phyloP scores from a whole-genome alignment of 2,888 invertebrate species.

The Drosophila cognata region DNA sequence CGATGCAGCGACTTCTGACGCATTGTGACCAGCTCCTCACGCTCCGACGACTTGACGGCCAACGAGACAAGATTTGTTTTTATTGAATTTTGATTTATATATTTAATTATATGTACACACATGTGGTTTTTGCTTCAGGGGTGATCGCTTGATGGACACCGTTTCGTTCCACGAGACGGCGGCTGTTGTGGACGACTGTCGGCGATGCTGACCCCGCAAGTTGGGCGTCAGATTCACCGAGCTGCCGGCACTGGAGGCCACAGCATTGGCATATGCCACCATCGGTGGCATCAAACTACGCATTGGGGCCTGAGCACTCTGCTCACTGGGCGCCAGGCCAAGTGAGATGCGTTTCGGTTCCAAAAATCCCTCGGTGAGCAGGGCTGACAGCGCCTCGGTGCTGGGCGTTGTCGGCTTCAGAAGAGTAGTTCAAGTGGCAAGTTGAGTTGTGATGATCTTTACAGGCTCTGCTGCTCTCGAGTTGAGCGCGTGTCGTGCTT shows the following conservation, averaged over 20 bases:
- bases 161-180: slow-evolving; percentile 85
- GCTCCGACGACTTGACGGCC: slow-evolving; percentile 56
- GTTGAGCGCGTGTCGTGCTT: neutral
- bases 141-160: slow-evolving; percentile 80
- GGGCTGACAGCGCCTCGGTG: slow-evolving; percentile 91
- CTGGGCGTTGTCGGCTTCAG: slow-evolving; percentile 90
- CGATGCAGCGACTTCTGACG: slow-evolving; percentile 81
- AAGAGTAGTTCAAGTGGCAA: slow-evolving; percentile 15
- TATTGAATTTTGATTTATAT: neutral
- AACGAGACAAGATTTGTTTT: neutral
- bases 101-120: slow-evolving; percentile 44
- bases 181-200: slow-evolving; percentile 84
- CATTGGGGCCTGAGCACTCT: slow-evolving; percentile 72
- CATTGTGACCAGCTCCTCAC: slow-evolving; percentile 79
- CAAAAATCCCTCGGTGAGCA: slow-evolving; percentile 93
- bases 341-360: slow-evolving; percentile 93
- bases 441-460: slow-evolving; percentile 10
- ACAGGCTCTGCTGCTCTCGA: neutral
- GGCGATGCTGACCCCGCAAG: slow-evolving; percentile 74
- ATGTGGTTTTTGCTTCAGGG: slow-evolving; percentile 53
- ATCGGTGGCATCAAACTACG: slow-evolving; percentile 63
- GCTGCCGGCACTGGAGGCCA: slow-evolving; percentile 68
- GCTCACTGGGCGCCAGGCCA: slow-evolving; percentile 87
- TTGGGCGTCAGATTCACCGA: slow-evolving; percentile 74
- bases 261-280: slow-evolving; percentile 64